These are phyloP conservation scores for Campoletis raptor DNA, from an alignment of 2,888 invertebrate genomes.

Conservation along the genomic window DNA sequence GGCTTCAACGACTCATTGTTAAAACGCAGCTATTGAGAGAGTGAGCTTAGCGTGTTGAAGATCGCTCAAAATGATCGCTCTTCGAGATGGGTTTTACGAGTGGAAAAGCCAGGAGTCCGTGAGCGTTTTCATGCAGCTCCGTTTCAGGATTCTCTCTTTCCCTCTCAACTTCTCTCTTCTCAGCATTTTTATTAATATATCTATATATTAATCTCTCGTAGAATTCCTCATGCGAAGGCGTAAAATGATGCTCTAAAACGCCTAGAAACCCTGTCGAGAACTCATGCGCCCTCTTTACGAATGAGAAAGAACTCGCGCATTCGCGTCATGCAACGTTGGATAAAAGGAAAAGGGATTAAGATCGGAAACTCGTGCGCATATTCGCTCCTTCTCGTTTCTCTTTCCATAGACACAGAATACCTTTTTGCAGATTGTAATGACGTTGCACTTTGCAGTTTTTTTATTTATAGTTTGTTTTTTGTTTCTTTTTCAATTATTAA, in stretches of 20 bases:
- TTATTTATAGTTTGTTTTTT: too few species aligned
- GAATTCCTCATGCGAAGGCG: constrained; percentile 48
- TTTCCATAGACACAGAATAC: constrained; percentile 56
- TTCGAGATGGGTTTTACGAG: constrained; percentile 52
- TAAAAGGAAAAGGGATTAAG: constrained; percentile 80
- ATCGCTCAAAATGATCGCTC: constrained; percentile 55
- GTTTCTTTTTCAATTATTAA: background rate
- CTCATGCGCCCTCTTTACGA: constrained; percentile 26
- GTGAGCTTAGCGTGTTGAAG: constrained; percentile 21
- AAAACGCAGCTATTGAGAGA: background rate
- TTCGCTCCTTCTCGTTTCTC: constrained; percentile 49
- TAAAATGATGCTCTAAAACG: constrained; percentile 55
- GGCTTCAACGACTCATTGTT: constrained; percentile 58
- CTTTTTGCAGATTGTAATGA: constrained; percentile 31
- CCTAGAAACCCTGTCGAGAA: constrained; percentile 24
- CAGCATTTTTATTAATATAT: constrained; percentile 23
- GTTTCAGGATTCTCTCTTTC: constrained; percentile 1
- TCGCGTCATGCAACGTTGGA: constrained; percentile 78
- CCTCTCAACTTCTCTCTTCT: background rate
- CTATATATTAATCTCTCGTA: constrained; percentile 6
- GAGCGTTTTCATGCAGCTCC: constrained; percentile 4
- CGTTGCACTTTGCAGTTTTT: constrained; percentile 16
- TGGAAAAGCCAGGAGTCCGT: constrained; percentile 48
- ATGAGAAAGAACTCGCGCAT: constrained; percentile 43
- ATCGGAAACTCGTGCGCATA: constrained; percentile 74